A percentile compares a stretch with the other conserved stretches of the same genome.
phyloP scores from a whole-genome alignment of 2,888 invertebrate genomes.

The Bruchidius siliquastri region DNA sequence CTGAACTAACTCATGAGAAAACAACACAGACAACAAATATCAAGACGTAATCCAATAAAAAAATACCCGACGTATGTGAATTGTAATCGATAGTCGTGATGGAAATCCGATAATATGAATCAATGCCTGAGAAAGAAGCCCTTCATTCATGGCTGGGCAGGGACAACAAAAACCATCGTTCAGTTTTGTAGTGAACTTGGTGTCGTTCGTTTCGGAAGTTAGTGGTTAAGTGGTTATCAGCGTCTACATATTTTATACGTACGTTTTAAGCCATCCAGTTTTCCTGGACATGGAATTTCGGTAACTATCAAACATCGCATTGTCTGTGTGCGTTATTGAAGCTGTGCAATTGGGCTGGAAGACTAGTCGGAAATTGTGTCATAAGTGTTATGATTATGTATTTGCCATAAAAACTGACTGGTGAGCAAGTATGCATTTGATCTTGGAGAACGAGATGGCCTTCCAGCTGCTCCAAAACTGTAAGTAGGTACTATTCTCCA shows the following conservation, averaged over 20 bases:
- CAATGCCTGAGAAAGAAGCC: constrained; percentile 34
- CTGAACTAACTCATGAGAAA: not conserved
- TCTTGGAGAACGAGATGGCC: no score
- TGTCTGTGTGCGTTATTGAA: no score
- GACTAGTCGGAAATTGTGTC: no score
- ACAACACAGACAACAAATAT: not conserved
- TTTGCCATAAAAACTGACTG: no score
- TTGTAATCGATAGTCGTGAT: not conserved
- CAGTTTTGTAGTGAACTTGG: not conserved
- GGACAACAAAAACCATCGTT: constrained; percentile 8
- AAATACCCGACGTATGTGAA: not conserved
- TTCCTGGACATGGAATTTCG: not conserved
- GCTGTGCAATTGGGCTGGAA: no score
- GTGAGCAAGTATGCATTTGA: no score
- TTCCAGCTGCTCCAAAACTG: no score
- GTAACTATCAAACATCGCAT: not conserved
- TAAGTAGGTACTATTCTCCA: no score
- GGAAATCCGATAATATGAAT: constrained; percentile 12
- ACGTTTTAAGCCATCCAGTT: no score
- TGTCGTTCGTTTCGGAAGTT: not conserved
- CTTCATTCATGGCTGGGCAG: constrained; percentile 35
- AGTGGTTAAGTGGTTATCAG: not conserved
- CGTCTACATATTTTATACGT: not conserved
- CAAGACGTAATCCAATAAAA: not conserved
- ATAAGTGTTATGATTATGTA: no score